These are phyloP conservation scores for Picathartes gymnocephalus DNA, from an alignment of 2,113 vertebrate genomes.

Conservation along the genomic window DNA sequence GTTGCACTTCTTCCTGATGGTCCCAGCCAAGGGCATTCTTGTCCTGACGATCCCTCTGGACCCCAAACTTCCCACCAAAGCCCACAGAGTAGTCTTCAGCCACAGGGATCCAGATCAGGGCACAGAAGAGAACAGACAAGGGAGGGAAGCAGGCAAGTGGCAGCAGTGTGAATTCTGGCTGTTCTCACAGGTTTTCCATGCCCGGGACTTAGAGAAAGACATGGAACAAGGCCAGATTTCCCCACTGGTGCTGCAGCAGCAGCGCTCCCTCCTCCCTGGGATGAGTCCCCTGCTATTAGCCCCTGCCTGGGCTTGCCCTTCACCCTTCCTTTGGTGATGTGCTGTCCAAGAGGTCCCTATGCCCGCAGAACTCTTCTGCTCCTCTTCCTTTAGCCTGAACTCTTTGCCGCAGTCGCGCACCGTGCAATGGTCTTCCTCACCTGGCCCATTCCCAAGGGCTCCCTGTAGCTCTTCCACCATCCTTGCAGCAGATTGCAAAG, in stretches of 20 bases:
- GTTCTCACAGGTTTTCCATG: neutral
- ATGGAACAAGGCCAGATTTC: neutral
- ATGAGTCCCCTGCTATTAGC: neutral
- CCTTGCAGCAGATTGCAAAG: neutral
- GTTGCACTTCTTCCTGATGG: constrained; percentile 63
- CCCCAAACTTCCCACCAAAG: constrained; percentile 77
- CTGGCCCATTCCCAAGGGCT: neutral
- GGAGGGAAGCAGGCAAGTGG: neutral
- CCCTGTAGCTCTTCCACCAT: neutral
- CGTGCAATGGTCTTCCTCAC: neutral
- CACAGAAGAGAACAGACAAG: neutral
- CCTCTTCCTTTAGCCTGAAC: neutral
- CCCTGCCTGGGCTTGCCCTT: neutral
- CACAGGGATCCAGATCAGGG: neutral
- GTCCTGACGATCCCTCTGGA: constrained; percentile 84
- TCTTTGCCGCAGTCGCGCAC: neutral
- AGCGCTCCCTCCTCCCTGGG: neutral
- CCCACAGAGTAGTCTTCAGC: constrained; percentile 61
- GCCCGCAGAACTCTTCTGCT: neutral
- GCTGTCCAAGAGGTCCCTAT: neutral
- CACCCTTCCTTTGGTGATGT: neutral
- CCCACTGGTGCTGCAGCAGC: neutral
- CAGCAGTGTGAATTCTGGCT: neutral
- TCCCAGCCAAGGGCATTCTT: constrained; percentile 71
- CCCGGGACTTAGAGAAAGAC: neutral